Base-by-base conservation (phyloP, 2,797 vertebrate genomes). In the Manis pentadactyla region DNA sequence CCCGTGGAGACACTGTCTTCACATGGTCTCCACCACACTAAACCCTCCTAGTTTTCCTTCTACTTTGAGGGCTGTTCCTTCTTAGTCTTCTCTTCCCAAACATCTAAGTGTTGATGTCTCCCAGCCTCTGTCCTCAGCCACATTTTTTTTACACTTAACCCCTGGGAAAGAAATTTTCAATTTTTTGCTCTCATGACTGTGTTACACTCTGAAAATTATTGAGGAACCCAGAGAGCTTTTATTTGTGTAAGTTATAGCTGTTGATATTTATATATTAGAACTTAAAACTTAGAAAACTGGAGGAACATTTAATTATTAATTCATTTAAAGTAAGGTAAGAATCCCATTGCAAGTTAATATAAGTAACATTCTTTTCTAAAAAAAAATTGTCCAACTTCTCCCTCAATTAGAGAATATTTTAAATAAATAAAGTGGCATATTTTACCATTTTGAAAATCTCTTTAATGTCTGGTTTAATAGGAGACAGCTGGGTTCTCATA, bases 231-330 rank as follows among this genome's bases (percentile, higher is more conserved):
- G 63, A 49, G 18, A 96, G 37, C 17, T 77, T 87, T 59, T 64
- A 17, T 66, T 84, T 73, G 37, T n/a, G 74, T 82, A 39, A 63
- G 19, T 82, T 87, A 59, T 17, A 94, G 3, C 18, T 81, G 61
- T 53, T 53, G 39, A 14, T 46, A 46, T 90, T 82, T 87, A 63
- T 27, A 37, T 53, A 63, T 51, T 88, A 39, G 78, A 90, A 61
- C 78, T 49, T 68, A 83, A 69, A 87, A 90, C 27, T 69, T 81
- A 69, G 39, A 49, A 29, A 93, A 77, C 51, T n/a, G 25, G 96
- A 85, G 55, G 55, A 64, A 49, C 17, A 82, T 89, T 82, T 82
- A 49, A 89, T 86, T 91, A 46, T 73, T 77, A 77, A 68, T 68
- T 92, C 25, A 87, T 21, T 66, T 81, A 46, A 90, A 77, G 83